A percentile compares a stretch with the other conserved stretches of the same genome.
These are phyloP conservation scores for Podotricha telesiphe DNA, from an alignment of 2,888 invertebrate genomes.

Conservation along the genomic window DNA sequence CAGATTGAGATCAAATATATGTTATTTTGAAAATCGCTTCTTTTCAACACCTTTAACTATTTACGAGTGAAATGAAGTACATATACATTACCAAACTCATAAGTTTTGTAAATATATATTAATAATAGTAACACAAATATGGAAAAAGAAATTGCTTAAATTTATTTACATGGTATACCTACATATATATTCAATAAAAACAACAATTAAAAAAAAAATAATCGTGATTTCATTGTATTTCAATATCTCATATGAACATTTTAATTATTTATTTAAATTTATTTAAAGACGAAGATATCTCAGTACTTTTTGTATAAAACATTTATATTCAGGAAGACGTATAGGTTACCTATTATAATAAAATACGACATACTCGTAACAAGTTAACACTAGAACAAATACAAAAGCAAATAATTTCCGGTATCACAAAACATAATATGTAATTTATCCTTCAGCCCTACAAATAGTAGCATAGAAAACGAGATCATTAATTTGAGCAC, in stretches of 20 bases:
- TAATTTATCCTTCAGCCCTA: constrained; percentile 27
- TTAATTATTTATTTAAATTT: too few species aligned
- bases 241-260: too few species aligned
- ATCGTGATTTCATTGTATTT: too few species aligned
- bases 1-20: constrained; percentile 27
- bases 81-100: too few species aligned
- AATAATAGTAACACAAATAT: background rate
- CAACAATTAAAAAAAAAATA: too few species aligned
- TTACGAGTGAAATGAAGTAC: background rate
- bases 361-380: background rate
- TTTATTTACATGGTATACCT: too few species aligned
- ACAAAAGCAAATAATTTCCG: constrained; percentile 5
- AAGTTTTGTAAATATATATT: background rate
- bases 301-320: too few species aligned
- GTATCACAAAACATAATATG: constrained; percentile 18
- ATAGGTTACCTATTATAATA: too few species aligned
- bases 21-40: constrained; percentile 24
- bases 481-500: constrained; percentile 49
- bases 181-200: too few species aligned
- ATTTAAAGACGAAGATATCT: too few species aligned
- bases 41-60: background rate
- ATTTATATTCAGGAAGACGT: too few species aligned
- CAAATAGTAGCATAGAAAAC: constrained; percentile 47
- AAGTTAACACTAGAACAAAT: constrained; percentile 7
- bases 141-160: background rate